These are phyloP conservation scores for Astyanax mexicanus DNA, from an alignment of 2,797 vertebrate genomes.

Conservation along the genomic window DNA sequence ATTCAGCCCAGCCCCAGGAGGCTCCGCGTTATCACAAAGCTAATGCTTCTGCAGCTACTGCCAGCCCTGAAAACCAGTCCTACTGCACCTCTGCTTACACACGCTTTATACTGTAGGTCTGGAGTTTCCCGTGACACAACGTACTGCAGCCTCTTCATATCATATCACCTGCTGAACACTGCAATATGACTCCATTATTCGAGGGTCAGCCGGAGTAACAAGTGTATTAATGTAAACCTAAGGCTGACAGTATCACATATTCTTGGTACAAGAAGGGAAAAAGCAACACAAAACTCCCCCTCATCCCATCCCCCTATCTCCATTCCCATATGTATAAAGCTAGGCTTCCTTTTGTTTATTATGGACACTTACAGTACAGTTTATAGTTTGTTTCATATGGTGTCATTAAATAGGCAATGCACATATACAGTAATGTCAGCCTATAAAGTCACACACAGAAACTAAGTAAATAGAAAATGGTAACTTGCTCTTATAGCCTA, in stretches of 20 bases:
- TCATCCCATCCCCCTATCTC: no score
- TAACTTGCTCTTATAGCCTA: no score
- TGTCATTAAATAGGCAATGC: no score
- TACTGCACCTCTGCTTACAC: not conserved
- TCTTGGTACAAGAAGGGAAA: not conserved
- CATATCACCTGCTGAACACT: not conserved
- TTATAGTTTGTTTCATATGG: no score
- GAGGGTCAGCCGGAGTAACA: conserved; percentile 4
- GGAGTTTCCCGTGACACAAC: conserved; percentile 11
- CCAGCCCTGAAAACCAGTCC: conserved; percentile 2
- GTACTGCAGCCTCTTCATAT: not conserved
- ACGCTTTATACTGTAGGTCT: not conserved
- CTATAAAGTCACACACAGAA: no score
- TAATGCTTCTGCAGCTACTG: conserved; percentile 25
- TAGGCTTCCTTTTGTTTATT: no score
- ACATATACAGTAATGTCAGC: no score
- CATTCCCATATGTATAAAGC: no score
- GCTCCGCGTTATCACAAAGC: conserved; percentile 2
- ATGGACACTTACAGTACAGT: no score
- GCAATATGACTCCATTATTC: not conserved
- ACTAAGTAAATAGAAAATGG: no score
- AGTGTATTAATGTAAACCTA: conserved; percentile 11
- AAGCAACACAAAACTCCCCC: no score
- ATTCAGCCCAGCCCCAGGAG: conserved; percentile 23
- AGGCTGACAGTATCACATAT: not conserved